These are phyloP conservation scores for Coptodon rendalli DNA, from an alignment of 2,113 vertebrate genomes.

Conservation along the genomic window DNA sequence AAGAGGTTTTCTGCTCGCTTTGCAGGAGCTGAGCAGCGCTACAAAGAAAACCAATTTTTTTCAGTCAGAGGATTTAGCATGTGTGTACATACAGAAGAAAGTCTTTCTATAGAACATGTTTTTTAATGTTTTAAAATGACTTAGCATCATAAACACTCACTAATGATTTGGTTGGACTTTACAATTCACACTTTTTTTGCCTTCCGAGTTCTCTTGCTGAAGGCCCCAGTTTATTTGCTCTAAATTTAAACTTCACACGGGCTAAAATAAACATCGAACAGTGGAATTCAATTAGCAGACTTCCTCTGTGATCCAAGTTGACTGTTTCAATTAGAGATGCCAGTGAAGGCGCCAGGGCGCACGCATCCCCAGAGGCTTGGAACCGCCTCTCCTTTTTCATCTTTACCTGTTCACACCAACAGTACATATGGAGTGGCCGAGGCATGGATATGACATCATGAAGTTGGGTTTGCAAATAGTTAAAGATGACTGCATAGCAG, in stretches of 20 bases:
- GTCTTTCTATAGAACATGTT: background rate
- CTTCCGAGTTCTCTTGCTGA: background rate
- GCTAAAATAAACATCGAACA: slow-evolving; percentile 29
- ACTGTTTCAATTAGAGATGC: slow-evolving; percentile 14
- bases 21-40: background rate
- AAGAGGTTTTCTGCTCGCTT: background rate
- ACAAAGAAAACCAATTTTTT: background rate
- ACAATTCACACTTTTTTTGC: background rate
- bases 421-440: background rate
- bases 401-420: background rate
- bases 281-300: slow-evolving; percentile 33
- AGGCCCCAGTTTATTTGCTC: background rate
- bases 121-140: background rate
- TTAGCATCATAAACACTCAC: background rate
- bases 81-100: background rate
- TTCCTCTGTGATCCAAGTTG: slow-evolving; percentile 16
- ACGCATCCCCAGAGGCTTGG: slow-evolving; percentile 29
- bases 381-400: background rate
- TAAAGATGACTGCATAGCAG: background rate
- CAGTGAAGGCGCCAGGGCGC: background rate
- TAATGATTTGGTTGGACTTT: background rate
- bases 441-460: background rate
- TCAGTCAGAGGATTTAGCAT: background rate
- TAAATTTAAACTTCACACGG: slow-evolving; percentile 26
- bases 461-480: background rate